Base-by-base conservation (phyloP, 2,113 vertebrate species). In the Brachyhypopomus gauderio region DNA sequence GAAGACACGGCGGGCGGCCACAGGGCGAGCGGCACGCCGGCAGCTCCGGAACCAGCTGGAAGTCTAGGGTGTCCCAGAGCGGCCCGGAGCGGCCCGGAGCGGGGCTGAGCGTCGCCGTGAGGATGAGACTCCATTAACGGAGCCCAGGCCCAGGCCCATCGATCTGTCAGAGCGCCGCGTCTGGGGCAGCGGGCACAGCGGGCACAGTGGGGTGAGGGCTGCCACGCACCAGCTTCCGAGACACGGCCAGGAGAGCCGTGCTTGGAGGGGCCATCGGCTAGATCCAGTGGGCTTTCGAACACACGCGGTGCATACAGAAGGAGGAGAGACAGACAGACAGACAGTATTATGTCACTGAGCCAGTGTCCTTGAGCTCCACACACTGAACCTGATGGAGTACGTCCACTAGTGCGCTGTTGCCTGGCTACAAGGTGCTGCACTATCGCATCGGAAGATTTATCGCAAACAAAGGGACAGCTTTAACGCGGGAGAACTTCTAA, bases 331-430 rank as follows among this genome's bases (percentile, higher is more conserved):
- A 56, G 22, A 55, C 22, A 52, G 25, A 75, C 72, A 58, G 30
- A 27, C 75, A 78, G 58, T 64, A 45, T 64, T 66, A 76, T 38
- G 30, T 41, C 27, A 48, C 67, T 11, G 67, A 77, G 70, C 69
- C 82, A 82, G 81, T 34, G 70, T 30, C 14, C 81, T 48, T 75
- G 74, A 75, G 74, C 74, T 77, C 80, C 36, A 63, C 36, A 63
- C 25, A 36, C 59, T 17, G n/a, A 45, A 62, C 74, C 71, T 81
- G 79, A 81, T 67, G 41, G 62, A 75, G 71, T 67, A 34, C 16
- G 67, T 45, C 60, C 62, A 74, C 74, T 81, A 58, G 66, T 75
- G 20, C 27, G 25, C 72, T 38, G 60, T 75, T 81, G 79, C 72
- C 72, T 67, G 72, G 62, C 72, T 67, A 75, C 62, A 67, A 75